Conservation (phyloP, 2,797 vertebrate genomes). For the Periparus ater region DNA sequence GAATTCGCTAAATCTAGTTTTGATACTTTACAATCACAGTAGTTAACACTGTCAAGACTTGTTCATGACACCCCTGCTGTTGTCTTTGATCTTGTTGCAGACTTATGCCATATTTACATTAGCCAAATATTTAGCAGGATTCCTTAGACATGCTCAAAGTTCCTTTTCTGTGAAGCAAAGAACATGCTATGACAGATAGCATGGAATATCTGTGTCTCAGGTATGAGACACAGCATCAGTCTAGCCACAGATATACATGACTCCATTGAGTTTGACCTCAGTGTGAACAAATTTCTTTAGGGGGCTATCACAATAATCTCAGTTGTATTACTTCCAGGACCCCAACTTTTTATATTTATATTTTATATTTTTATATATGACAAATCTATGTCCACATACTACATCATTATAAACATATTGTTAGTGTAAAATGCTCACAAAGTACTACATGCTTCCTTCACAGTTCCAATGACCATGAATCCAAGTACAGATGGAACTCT, state of each 20-base stretch:
- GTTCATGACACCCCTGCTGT: neutral
- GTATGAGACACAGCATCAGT: neutral
- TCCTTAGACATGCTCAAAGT: neutral
- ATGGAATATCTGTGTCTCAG: neutral
- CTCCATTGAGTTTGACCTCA: neutral
- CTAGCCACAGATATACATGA: neutral
- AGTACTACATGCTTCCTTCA: neutral
- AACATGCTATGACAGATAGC: accelerated
- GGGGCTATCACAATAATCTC: neutral
- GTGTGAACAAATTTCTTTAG: accelerated
- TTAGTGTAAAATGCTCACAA: neutral
- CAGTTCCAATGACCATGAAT: neutral
- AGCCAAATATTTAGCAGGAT: neutral
- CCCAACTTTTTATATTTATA: neutral
- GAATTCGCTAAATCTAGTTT: neutral
- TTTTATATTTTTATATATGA: no score
- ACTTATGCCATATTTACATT: neutral
- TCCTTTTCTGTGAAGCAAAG: neutral
- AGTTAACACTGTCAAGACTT: neutral
- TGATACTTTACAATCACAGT: neutral
- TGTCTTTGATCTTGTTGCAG: neutral
- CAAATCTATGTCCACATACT: neutral
- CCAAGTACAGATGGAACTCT: neutral
- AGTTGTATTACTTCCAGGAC: neutral
- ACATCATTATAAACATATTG: neutral